Evolutionary conservation across 2,113 vertebrate genomes (phyloP), one percentile per base, ranked within the genome.

Genomic region (Corvus hawaiiensis): DNA sequence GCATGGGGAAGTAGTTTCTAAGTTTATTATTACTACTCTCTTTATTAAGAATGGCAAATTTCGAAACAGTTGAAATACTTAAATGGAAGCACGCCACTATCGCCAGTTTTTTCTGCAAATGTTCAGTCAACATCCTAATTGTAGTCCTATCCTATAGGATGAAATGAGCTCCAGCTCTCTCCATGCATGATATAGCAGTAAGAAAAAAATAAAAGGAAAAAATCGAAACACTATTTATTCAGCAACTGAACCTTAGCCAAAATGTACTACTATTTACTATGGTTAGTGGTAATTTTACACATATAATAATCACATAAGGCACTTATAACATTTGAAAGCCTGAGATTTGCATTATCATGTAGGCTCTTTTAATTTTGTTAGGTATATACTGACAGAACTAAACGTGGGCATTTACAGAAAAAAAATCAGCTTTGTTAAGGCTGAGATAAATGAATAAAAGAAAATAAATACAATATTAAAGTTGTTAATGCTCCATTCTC

Each of bases 361-460:
- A 91, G 61, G 35, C 27, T 46, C 11, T 67, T 35, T 64, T 41
- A 44, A 18, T 44, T 87, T 75, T 74, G 6, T 49, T 51, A 19
- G 56, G 8, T 32, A 16, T 22, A 32, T 55, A 46, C 3, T 0
- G 0, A n/a, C 11, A 85, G 32, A 90, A 23, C 44, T 80, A 68
- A 79, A 52, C 1, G 1, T 0, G 0, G 27, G 7, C 26, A 39
- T 61, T 84, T 71, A 61, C 8, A 67, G 37, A 16, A 59, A 61
- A 43, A 35, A 27, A 58, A 8, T 16, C 7, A 28, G 23, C 49
- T 63, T 63, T 71, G 10, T 84, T 76, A 76, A 49, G 49, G 72
- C 48, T 24, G 23, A 91, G 17, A 33, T 58, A 78, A 90, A 73
- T 5, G 27, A 87, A 72, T 66, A 44, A 16, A 88, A 87, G 12